Conservation (phyloP, 2,888 invertebrate species). For the Drosophila acutilabella region DNA sequence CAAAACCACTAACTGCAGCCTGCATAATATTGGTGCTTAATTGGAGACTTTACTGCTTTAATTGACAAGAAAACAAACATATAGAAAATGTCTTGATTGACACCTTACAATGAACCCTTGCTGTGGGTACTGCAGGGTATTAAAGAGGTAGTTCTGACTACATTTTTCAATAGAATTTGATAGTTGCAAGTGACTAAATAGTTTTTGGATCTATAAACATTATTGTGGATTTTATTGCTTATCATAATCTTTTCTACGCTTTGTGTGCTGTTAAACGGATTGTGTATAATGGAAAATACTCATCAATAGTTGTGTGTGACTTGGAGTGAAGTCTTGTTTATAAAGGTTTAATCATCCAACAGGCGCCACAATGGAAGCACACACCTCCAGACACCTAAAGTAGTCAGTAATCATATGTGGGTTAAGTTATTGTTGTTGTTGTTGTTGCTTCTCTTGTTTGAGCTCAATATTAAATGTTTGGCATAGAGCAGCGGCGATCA, state of each 20-base stretch:
- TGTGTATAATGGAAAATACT: constrained; percentile 38
- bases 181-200: constrained; percentile 9
- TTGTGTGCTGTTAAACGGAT: constrained; percentile 30
- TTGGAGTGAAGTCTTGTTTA: constrained; percentile 30
- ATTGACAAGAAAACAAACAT: constrained; percentile 67
- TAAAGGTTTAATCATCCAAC: constrained; percentile 61
- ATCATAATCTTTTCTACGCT: constrained; percentile 28
- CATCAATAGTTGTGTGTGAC: constrained; percentile 23
- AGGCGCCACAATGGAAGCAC: constrained; percentile 53
- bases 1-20: constrained; percentile 53
- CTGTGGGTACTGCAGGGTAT: constrained; percentile 9
- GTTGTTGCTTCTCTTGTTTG: constrained; percentile 39
- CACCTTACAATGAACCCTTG: constrained; percentile 61
- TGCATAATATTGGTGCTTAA: constrained; percentile 57
- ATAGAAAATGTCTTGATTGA: constrained; percentile 68
- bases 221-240: constrained; percentile 27
- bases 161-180: constrained; percentile 11
- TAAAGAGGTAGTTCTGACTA: constrained; percentile 6
- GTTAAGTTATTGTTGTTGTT: constrained; percentile 42
- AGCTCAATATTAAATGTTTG: constrained; percentile 60
- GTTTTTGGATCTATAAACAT: not conserved
- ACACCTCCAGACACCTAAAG: constrained; percentile 42
- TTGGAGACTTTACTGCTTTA: constrained; percentile 70
- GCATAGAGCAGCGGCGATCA: constrained; percentile 32
- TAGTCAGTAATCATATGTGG: constrained; percentile 61